These are phyloP conservation scores for Esperia sulphurella DNA, from an alignment of 2,888 invertebrate species.

Conservation along the genomic window DNA sequence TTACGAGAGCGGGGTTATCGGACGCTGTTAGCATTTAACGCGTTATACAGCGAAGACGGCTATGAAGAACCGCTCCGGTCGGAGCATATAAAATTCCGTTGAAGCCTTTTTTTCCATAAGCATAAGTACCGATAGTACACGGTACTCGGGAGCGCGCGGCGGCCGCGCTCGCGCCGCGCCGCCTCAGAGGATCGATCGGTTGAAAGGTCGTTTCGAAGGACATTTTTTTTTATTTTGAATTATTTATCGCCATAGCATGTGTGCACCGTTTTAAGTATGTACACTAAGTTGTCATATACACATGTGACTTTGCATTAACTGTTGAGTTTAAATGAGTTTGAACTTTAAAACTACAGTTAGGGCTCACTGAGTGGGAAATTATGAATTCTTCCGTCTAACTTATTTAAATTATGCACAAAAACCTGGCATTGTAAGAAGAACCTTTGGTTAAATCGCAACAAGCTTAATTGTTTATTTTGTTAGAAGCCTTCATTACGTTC, in stretches of 20 bases:
- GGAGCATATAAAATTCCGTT: constrained; percentile 72
- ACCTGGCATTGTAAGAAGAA: constrained; percentile 33
- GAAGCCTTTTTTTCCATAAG: constrained; percentile 65
- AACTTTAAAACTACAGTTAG: constrained; percentile 17
- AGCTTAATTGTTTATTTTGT: constrained; percentile 26
- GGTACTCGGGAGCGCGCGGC: constrained; percentile 43
- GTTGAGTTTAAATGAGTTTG: too few species aligned
- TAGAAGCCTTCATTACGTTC: constrained; percentile 27
- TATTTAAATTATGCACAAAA: constrained; percentile 15
- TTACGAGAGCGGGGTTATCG: constrained; percentile 71
- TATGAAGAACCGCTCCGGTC: constrained; percentile 67
- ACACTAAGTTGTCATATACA: too few species aligned
- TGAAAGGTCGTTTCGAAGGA: constrained; percentile 69
- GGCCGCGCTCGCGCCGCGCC: constrained; percentile 14
- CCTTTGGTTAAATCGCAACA: constrained; percentile 29
- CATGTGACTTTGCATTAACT: background rate
- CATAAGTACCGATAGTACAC: constrained; percentile 66
- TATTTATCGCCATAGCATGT: constrained; percentile 45
- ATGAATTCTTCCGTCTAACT: constrained; percentile 13
- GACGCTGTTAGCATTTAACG: constrained; percentile 74
- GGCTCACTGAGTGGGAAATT: constrained; percentile 14
- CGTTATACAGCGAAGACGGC: constrained; percentile 67
- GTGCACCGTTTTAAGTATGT: constrained; percentile 20
- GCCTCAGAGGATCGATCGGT: constrained; percentile 46
- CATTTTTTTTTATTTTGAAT: constrained; percentile 58